Evolutionary conservation across 2,113 vertebrate genomes (phyloP).

Genomic region (Oceanodroma tethys): DNA sequence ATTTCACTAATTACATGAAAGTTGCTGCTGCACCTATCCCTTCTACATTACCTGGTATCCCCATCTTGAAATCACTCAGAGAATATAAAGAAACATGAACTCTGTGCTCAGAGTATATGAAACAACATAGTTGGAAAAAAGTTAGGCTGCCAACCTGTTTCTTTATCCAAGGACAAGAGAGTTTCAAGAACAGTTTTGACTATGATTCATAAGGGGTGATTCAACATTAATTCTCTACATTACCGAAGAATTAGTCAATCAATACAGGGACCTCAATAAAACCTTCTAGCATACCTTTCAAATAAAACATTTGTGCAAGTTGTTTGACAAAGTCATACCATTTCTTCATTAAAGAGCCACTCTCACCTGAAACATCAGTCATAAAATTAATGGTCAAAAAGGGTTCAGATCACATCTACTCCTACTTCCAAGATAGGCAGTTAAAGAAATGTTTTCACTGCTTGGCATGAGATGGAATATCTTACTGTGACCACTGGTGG

Average conservation of each 20-base stretch:
- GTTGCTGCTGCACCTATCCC: background rate
- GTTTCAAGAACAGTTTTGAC: background rate
- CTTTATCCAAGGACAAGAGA: background rate
- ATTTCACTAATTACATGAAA: background rate
- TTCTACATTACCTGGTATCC: background rate
- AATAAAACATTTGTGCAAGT: background rate
- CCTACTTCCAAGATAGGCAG: background rate
- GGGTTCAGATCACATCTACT: background rate
- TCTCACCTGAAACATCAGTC: background rate
- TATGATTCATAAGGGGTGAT: background rate
- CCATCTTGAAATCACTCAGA: background rate
- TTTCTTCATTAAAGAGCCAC: background rate
- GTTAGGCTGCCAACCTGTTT: background rate
- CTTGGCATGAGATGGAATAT: background rate
- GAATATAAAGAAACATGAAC: background rate
- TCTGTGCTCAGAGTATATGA: background rate
- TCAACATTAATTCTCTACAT: background rate
- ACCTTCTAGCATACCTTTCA: background rate
- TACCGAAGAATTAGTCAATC: background rate
- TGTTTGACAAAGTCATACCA: background rate
- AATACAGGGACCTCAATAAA: background rate
- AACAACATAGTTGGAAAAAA: background rate
- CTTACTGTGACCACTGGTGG: background rate
- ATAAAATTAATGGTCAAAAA: background rate
- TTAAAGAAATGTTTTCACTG: background rate